These are phyloP conservation scores for Chlorodrepanis virens DNA, from an alignment of 2,113 vertebrate genomes.

Conservation along the genomic window DNA sequence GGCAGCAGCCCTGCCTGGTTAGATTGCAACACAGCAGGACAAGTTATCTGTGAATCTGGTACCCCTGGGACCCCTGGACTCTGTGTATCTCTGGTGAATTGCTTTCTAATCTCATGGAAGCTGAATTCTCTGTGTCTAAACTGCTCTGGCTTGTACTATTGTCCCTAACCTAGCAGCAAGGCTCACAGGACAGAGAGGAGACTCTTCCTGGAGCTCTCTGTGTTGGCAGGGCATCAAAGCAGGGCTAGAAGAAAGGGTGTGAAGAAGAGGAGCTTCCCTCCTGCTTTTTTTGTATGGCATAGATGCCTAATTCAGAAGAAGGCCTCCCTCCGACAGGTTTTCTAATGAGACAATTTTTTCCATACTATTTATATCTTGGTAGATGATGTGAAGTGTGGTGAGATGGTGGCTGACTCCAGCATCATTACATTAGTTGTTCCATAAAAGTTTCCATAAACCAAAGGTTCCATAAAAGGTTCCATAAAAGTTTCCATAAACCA, in stretches of 20 bases:
- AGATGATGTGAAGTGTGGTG: background rate
- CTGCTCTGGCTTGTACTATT: background rate
- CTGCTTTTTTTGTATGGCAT: background rate
- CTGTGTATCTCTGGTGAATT: background rate
- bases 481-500: background rate
- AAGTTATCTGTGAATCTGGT: background rate
- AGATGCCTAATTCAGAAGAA: background rate
- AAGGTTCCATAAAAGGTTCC: background rate
- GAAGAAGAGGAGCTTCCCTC: background rate
- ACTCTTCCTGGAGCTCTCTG: background rate
- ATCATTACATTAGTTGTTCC: background rate
- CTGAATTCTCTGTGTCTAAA: background rate
- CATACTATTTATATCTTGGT: background rate
- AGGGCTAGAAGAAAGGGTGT: background rate
- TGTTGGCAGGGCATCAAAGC: accelerated
- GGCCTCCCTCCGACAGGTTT: background rate
- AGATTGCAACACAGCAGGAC: background rate
- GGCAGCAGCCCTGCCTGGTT: background rate
- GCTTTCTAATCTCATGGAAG: background rate
- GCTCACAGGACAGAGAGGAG: background rate
- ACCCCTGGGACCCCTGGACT: background rate
- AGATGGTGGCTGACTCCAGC: background rate
- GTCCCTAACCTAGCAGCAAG: background rate
- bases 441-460: background rate
- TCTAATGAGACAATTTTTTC: background rate